These are phyloP conservation scores for Cephus rjabovi DNA, from an alignment of 2,888 invertebrate species.

Conservation along the genomic window DNA sequence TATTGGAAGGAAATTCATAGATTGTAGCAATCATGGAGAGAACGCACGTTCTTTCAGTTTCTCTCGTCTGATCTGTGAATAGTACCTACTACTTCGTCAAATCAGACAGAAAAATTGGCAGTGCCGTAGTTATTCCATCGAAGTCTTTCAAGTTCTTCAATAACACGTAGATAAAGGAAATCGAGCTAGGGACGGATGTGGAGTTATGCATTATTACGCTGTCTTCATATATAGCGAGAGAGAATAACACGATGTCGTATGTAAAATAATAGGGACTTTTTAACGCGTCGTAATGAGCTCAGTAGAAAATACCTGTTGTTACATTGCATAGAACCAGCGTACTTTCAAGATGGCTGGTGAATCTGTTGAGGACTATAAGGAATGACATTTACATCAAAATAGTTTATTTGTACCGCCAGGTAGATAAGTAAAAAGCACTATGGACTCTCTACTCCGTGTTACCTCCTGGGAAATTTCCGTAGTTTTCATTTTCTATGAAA, in stretches of 20 bases:
- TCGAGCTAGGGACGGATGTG: not conserved
- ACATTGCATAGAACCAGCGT: no score
- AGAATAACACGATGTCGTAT: not conserved
- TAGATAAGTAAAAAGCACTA: slow-evolving; percentile 2
- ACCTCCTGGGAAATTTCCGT: slow-evolving; percentile 44
- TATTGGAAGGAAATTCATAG: not conserved
- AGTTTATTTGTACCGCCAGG: slow-evolving; percentile 5
- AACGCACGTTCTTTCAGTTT: not conserved
- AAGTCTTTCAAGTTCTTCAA: not conserved
- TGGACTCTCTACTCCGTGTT: slow-evolving; percentile 5
- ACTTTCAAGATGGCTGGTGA: no score
- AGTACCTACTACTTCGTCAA: not conserved
- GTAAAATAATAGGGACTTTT: not conserved
- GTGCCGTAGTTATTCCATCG: not conserved
- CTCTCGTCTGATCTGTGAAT: not conserved
- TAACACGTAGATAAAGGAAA: not conserved
- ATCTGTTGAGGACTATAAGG: not conserved
- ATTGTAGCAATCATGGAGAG: not conserved
- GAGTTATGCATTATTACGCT: not conserved
- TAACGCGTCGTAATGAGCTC: not conserved
- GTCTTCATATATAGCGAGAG: no score
- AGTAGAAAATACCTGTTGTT: not conserved
- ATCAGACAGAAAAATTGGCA: not conserved
- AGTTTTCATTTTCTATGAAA: slow-evolving; percentile 28
- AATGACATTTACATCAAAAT: slow-evolving; percentile 22